phyloP scores from a whole-genome alignment of 2,888 invertebrate species.

The Leptinotarsa tumamoca region DNA sequence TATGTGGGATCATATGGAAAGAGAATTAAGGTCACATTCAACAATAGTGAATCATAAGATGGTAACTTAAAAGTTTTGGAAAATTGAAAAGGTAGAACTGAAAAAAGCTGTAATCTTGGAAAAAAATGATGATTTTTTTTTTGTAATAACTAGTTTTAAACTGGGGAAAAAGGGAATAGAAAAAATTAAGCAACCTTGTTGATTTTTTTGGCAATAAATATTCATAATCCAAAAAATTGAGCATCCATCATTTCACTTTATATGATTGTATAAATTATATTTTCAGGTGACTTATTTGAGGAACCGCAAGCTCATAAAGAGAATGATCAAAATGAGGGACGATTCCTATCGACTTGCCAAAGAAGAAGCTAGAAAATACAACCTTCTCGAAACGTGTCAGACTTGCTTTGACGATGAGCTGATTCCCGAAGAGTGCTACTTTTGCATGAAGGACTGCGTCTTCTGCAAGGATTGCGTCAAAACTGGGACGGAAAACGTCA shows the following conservation, averaged over 20 bases:
- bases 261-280: conserved; percentile 7
- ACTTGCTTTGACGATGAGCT: conserved; percentile 71
- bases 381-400: conserved; percentile 65
- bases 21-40: too few species aligned
- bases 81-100: too few species aligned
- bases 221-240: too few species aligned
- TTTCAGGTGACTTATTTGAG: conserved; percentile 59
- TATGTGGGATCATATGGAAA: too few species aligned
- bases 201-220: too few species aligned
- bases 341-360: conserved; percentile 55
- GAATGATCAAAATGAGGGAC: conserved; percentile 56
- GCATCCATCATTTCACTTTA: background rate
- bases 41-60: too few species aligned
- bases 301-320: conserved; percentile 58
- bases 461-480: conserved; percentile 68
- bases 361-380: conserved; percentile 61
- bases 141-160: too few species aligned
- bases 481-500: conserved; percentile 62
- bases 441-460: conserved; percentile 59
- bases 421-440: conserved; percentile 64
- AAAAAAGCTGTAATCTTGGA: too few species aligned
- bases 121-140: background rate
- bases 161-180: too few species aligned
- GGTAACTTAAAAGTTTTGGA: too few species aligned
- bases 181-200: too few species aligned